Conservation (phyloP, 2,888 invertebrate genomes). For the Arctia plantaginis region DNA sequence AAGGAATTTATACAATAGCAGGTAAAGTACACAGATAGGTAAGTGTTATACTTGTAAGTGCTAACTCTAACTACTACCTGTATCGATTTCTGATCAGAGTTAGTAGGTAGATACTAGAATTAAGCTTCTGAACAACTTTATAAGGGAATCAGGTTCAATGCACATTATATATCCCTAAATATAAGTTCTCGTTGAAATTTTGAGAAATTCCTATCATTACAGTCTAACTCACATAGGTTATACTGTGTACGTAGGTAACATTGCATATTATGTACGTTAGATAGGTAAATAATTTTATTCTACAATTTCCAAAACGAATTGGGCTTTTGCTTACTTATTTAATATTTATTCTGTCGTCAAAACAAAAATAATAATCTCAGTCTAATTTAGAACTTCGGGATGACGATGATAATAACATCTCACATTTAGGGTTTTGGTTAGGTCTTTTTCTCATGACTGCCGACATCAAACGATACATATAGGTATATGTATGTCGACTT, state of each 20-base stretch:
- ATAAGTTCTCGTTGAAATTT: not conserved
- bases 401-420: not conserved
- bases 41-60: too few species aligned
- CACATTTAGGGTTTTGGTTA: not conserved
- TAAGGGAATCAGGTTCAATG: not conserved
- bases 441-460: not conserved
- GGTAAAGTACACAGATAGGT: not conserved
- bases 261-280: not conserved
- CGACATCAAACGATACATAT: conserved; percentile 4
- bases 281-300: not conserved
- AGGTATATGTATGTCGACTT: not conserved
- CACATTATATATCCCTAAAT: not conserved
- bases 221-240: not conserved
- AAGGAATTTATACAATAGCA: not conserved
- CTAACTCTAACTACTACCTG: too few species aligned
- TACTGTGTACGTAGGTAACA: not conserved
- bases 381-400: not conserved
- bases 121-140: not conserved
- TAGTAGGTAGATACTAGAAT: not conserved
- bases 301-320: not conserved
- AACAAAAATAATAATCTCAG: not conserved
- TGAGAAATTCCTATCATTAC: not conserved
- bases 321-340: not conserved
- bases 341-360: not conserved
- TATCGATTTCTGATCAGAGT: not conserved